phyloP scores from a whole-genome alignment of 2,888 invertebrate species.

The Caenorhabditis macrosperma region DNA sequence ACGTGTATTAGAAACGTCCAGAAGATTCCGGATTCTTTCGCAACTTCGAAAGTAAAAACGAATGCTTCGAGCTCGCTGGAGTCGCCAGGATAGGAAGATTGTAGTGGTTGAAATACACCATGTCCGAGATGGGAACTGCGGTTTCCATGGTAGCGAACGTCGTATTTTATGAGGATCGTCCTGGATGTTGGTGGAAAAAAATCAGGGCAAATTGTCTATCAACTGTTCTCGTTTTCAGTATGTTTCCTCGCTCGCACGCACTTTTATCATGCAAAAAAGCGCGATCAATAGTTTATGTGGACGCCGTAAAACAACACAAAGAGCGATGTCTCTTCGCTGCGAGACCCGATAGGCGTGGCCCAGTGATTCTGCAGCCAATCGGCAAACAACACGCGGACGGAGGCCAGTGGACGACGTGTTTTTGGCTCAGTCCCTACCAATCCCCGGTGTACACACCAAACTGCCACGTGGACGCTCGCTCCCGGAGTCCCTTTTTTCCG shows the following conservation, averaged over 20 bases:
- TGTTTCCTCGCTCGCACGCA: neutral
- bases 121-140: neutral
- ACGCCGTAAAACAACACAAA: constrained; percentile 37
- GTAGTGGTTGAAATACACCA: neutral
- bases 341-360: constrained; percentile 41
- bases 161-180: neutral
- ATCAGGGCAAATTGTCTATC: neutral
- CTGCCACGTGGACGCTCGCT: constrained; percentile 25
- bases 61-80: neutral
- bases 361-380: constrained; percentile 19
- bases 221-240: neutral
- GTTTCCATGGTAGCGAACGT: constrained; percentile 2
- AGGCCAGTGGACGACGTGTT: constrained; percentile 38
- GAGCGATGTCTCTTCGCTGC: constrained; percentile 26
- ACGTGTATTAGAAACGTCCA: constrained; percentile 5
- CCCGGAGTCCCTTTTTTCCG: neutral
- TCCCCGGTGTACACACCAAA: constrained; percentile 37
- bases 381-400: constrained; percentile 39
- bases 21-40: constrained; percentile 19
- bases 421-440: constrained; percentile 49
- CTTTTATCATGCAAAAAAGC: constrained; percentile 11
- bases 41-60: neutral
- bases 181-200: neutral
- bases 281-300: constrained; percentile 32
- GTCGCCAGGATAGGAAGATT: neutral